These are phyloP conservation scores for Caenorhabditis inopinata DNA, from an alignment of 1,140 invertebrate species.

Conservation along the genomic window DNA sequence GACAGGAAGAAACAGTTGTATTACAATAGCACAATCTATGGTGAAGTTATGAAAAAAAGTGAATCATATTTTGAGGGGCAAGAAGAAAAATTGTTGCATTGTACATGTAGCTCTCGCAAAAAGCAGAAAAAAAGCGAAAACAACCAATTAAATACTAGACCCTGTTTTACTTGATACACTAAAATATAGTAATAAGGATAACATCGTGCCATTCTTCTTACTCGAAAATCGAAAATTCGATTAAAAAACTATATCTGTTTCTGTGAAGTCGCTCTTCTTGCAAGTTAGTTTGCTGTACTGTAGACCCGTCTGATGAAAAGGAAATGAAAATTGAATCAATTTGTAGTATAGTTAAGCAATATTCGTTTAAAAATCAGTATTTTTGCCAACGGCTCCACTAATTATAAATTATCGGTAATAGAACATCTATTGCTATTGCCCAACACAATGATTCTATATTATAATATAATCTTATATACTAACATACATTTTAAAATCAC, in stretches of 20 bases:
- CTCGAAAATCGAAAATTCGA: no score
- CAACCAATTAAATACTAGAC: no score
- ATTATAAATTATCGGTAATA: no score
- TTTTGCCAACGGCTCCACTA: no score
- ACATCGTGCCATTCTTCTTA: neutral
- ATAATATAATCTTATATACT: no score
- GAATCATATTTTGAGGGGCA: neutral
- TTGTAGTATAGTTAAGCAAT: neutral
- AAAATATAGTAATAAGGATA: neutral
- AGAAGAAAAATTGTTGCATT: neutral
- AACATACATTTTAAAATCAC: no score
- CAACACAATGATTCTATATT: no score
- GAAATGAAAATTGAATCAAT: neutral
- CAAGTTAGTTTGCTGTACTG: neutral
- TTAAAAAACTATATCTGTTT: constrained; percentile 10
- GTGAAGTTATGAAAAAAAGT: neutral
- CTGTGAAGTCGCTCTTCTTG: neutral
- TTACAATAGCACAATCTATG: neutral
- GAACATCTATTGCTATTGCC: no score
- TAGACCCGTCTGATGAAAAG: no score
- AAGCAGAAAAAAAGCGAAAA: neutral
- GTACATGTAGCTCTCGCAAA: neutral
- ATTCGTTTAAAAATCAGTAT: no score
- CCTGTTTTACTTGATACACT: no score
- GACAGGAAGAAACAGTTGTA: neutral